Evolutionary conservation across 2,888 invertebrate genomes (phyloP).

Genomic region (Microplitis manilae): DNA sequence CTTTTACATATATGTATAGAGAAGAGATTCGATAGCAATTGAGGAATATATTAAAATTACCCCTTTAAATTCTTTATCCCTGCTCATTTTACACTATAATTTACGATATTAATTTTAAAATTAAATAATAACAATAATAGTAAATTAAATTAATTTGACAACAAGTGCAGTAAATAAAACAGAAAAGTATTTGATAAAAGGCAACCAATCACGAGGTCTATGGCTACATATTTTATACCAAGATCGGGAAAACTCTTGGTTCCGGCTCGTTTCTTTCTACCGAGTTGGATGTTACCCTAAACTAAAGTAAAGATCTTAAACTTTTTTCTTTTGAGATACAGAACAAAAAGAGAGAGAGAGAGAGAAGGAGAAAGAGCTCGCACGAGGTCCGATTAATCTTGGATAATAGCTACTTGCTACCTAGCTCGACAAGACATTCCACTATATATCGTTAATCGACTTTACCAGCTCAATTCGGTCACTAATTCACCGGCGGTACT

Average conservation of each 20-base stretch:
- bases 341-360: conserved; percentile 14
- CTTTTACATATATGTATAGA: background rate
- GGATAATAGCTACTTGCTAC: conserved; percentile 64
- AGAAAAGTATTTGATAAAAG: background rate
- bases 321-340: conserved; percentile 4
- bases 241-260: conserved; percentile 15
- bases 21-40: background rate
- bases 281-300: conserved; percentile 40
- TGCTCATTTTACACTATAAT: background rate
- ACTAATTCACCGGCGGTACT: conserved; percentile 38
- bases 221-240: background rate
- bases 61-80: background rate
- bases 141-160: background rate
- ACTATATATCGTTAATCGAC: conserved; percentile 51
- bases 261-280: conserved; percentile 47
- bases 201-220: background rate
- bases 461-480: conserved; percentile 50
- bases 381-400: conserved; percentile 64
- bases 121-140: background rate
- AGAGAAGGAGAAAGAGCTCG: conserved; percentile 33
- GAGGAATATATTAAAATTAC: background rate
- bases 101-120: background rate
- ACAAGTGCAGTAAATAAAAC: background rate
- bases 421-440: conserved; percentile 44
- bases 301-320: conserved; percentile 30